Percentiles rank a stretch among this genome's conserved stretches.
Conservation (phyloP, 2,797 vertebrate species). For the Tarsius wallacei region DNA sequence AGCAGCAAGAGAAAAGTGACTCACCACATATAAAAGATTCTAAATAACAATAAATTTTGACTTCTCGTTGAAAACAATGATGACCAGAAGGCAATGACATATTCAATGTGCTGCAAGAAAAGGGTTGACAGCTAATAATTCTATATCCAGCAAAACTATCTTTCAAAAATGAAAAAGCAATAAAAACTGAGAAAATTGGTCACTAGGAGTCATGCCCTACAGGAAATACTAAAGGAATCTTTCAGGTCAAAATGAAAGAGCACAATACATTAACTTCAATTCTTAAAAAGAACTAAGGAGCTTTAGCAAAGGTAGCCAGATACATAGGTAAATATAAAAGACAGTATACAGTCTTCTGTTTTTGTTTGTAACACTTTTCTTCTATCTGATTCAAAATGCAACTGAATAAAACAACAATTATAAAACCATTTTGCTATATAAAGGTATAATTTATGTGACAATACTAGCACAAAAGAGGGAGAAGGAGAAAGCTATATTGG, state of each 20-base stretch:
- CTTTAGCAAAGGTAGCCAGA: neutral
- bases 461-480: neutral
- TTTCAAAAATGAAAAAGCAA: neutral
- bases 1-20: neutral
- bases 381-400: neutral
- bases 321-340: neutral
- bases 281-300: neutral
- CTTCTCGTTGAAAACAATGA: neutral
- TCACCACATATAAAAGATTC: neutral
- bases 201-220: neutral
- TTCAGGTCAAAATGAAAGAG: neutral
- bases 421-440: neutral
- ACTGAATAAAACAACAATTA: neutral
- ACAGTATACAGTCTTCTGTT: neutral
- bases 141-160: neutral
- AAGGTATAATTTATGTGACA: neutral
- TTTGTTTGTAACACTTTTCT: neutral
- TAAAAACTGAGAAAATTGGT: neutral
- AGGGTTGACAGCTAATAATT: neutral
- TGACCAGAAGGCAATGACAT: neutral
- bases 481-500: neutral
- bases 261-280: neutral
- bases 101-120: neutral
- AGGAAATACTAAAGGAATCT: neutral
- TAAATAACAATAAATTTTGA: neutral